phyloP scores from a whole-genome alignment of 2,797 vertebrate genomes.

The Carapus acus region DNA sequence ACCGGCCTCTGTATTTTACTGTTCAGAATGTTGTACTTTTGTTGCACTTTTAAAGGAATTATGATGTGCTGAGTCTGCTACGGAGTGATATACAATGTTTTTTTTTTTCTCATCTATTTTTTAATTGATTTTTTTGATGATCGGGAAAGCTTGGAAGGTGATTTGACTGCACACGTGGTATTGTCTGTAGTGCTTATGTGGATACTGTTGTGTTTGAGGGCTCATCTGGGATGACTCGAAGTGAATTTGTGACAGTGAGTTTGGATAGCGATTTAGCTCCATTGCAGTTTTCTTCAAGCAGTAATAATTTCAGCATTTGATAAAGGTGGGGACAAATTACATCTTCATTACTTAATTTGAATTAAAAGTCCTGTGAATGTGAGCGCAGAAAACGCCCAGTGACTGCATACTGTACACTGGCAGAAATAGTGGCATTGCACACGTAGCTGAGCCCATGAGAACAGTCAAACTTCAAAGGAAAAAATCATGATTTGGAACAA shows the following conservation, averaged over 20 bases:
- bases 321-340: too few species aligned
- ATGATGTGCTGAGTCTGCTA: slow-evolving; percentile 13
- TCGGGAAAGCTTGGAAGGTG: background rate
- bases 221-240: too few species aligned
- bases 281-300: too few species aligned
- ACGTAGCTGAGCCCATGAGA: slow-evolving; percentile 2
- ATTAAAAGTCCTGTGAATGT: too few species aligned
- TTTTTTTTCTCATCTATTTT: background rate
- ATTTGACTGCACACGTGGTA: slow-evolving; percentile 12
- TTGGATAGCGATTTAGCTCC: too few species aligned
- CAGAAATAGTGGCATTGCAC: background rate
- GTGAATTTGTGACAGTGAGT: too few species aligned
- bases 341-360: too few species aligned
- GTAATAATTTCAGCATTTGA: too few species aligned
- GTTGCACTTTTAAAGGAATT: slow-evolving; percentile 35
- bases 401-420: too few species aligned
- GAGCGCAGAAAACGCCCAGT: too few species aligned
- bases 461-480: background rate
- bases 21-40: slow-evolving; percentile 26
- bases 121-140: background rate
- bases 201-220: slow-evolving; percentile 12
- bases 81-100: background rate
- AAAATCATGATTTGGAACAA: slow-evolving; percentile 10
- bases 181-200: slow-evolving; percentile 27
- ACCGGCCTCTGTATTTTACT: slow-evolving; percentile 5